Percentiles rank a stretch among this genome's conserved stretches.
phyloP scores from a whole-genome alignment of 2,797 vertebrate genomes.

The Sarcophilus harrisii region DNA sequence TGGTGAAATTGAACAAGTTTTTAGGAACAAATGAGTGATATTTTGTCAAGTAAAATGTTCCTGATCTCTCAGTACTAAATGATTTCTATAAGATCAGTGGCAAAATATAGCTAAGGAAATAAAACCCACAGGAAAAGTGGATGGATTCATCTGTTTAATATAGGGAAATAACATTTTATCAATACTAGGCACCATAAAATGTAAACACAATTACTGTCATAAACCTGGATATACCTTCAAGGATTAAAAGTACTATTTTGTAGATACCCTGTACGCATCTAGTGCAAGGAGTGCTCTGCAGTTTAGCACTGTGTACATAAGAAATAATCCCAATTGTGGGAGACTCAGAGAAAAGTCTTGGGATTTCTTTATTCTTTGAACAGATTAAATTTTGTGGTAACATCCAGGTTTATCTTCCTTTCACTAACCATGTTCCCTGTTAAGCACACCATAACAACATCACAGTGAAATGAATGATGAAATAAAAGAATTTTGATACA shows the following conservation, averaged over 20 bases:
- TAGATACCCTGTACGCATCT: constrained; percentile 83
- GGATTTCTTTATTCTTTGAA: constrained; percentile 74
- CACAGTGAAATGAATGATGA: constrained; percentile 90
- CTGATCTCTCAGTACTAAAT: constrained; percentile 61
- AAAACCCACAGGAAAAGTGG: constrained; percentile 84
- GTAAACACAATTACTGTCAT: constrained; percentile 95
- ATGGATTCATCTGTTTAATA: constrained; percentile 92
- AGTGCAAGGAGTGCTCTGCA: constrained; percentile 77
- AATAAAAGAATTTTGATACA: constrained; percentile 84
- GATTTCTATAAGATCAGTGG: constrained; percentile 54
- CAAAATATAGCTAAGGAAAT: constrained; percentile 79
- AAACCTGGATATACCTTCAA: constrained; percentile 91
- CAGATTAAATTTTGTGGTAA: constrained; percentile 80
- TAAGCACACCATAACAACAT: constrained; percentile 91
- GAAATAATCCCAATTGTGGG: constrained; percentile 71
- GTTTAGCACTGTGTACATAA: constrained; percentile 73
- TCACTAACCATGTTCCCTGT: constrained; percentile 89
- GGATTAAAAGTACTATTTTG: constrained; percentile 82
- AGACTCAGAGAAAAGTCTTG: constrained; percentile 76
- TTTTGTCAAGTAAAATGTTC: constrained; percentile 63
- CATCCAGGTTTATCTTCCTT: constrained; percentile 93
- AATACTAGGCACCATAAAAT: constrained; percentile 98
- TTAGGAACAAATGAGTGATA: constrained; percentile 53
- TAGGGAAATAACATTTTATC: constrained; percentile 92
- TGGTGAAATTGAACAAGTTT: constrained; percentile 74